A percentile compares a stretch with the other conserved stretches of the same genome.
These are phyloP conservation scores for Lathamus discolor DNA, from an alignment of 2,113 vertebrate genomes.

Conservation along the genomic window DNA sequence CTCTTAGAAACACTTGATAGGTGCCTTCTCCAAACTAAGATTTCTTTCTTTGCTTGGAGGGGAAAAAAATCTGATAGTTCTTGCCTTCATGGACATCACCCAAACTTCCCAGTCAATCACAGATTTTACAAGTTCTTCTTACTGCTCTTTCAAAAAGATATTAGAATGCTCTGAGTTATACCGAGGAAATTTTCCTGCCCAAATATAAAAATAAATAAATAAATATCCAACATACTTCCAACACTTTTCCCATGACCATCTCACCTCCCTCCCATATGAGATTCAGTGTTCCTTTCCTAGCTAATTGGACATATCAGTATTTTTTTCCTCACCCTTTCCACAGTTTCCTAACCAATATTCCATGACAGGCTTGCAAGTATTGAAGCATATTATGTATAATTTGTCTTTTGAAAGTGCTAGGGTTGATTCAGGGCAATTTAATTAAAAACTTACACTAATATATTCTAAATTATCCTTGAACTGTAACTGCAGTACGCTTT, in stretches of 20 bases:
- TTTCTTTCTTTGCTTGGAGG: not conserved
- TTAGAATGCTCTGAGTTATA: not conserved
- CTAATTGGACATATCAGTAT: not conserved
- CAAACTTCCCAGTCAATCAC: not conserved
- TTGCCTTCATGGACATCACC: not conserved
- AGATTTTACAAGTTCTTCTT: not conserved
- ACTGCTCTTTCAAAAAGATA: not conserved
- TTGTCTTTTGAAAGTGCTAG: not conserved
- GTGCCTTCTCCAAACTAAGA: not conserved
- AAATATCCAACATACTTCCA: not conserved
- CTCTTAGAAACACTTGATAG: not conserved
- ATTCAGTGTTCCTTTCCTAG: not conserved
- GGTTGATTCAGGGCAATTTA: not conserved
- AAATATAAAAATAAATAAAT: not conserved
- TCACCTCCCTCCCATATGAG: not conserved
- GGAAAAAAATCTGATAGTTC: not conserved
- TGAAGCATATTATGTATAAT: not conserved
- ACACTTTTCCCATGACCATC: not conserved
- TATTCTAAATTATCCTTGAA: not conserved
- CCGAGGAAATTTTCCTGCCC: not conserved
- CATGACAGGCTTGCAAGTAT: not conserved
- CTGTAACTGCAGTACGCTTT: not conserved
- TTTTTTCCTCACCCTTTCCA: not conserved
- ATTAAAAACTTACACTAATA: slow-evolving; percentile 8
- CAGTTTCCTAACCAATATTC: not conserved